Evolutionary conservation across 2,113 vertebrate genomes (phyloP), one percentile per base, ranked within the genome.

Genomic region (Columbina picui): DNA sequence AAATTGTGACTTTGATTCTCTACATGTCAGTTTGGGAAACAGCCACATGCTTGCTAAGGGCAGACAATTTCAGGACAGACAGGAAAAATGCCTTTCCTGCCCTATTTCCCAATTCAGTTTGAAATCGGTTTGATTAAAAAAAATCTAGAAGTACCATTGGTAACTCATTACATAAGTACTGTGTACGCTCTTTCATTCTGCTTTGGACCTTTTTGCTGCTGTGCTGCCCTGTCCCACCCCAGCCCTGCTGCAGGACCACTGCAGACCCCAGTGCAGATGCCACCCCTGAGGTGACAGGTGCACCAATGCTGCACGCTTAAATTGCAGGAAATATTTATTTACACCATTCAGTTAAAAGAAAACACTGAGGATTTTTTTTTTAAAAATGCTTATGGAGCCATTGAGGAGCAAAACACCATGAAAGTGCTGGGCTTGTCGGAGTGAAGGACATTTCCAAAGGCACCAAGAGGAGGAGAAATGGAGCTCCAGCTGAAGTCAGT

Each of bases 171-270:
- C 73, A 89, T 98, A 96, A 98, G 94, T 97, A 97, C 91, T 97
- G 96, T 95, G 95, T 97, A 97, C 98, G 98, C 95, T 98, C 98
- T 81, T 98, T 96, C 75, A 74, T 95, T 82, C 38, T 95, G 56
- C 98, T 96, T 94, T 97, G 94, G 98, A 98, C 99, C 98, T 97
- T 98, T 99, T 99, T 99, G 99, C 99, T 99, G 98, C 98, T 99
- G 98, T 98, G 87, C 92, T 93, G 78, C 82, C 89, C 95, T 32
- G 71, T 88, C 71, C 39, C 70, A 67, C 43, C 11, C 64, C 59
- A 92, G 70, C 87, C 56, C 4, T 68, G 93, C 65, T 10, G 4
- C 23, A 17, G 45, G 56, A 26, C 65, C 52, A 3, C 32, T 52
- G 27, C 8, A 63, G n/a, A 74, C 3, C 27, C 39, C 59, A 13